These are phyloP conservation scores for Gobio occitaniae DNA, from an alignment of 2,797 vertebrate species.

Conservation along the genomic window DNA sequence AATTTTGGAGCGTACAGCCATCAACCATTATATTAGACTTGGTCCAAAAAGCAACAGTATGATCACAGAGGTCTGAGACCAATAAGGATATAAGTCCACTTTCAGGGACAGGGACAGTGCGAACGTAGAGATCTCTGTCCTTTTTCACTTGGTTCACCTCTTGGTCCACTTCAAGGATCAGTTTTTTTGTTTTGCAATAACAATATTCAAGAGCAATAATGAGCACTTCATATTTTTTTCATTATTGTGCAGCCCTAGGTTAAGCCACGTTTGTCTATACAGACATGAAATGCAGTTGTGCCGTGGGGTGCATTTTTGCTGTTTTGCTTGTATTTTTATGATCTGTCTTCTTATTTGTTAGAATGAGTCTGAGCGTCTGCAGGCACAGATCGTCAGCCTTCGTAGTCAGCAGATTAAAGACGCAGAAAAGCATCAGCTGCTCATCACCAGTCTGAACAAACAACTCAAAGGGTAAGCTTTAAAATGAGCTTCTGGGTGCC, in stretches of 20 bases:
- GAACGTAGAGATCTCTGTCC: not conserved
- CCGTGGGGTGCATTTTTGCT: not conserved
- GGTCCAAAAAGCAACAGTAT: not conserved
- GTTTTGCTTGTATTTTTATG: constrained; percentile 7
- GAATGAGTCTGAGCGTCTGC: constrained; percentile 87
- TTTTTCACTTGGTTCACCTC: not conserved
- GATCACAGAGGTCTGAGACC: not conserved
- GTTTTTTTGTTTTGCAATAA: not conserved
- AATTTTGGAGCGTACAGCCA: not conserved
- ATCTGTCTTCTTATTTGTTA: constrained; percentile 61
- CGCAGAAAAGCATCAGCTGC: constrained; percentile 84
- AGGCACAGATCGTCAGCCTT: constrained; percentile 79
- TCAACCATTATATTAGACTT: not conserved
- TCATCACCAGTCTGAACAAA: constrained; percentile 83
- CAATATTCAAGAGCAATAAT: not conserved
- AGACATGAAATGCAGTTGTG: not conserved
- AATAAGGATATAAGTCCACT: not conserved
- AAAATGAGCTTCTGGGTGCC: not conserved
- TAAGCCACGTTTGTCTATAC: not conserved
- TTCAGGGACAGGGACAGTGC: not conserved
- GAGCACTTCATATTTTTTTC: constrained; percentile 3
- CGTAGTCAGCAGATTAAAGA: constrained; percentile 85
- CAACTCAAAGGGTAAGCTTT: constrained; percentile 85
- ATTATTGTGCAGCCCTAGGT: constrained; percentile 5
- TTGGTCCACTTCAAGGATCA: not conserved